Evolutionary conservation across 2,888 invertebrate species (phyloP), one percentile per base, ranked within the genome.

Genomic region (Minunthozetes semirufus): DNA sequence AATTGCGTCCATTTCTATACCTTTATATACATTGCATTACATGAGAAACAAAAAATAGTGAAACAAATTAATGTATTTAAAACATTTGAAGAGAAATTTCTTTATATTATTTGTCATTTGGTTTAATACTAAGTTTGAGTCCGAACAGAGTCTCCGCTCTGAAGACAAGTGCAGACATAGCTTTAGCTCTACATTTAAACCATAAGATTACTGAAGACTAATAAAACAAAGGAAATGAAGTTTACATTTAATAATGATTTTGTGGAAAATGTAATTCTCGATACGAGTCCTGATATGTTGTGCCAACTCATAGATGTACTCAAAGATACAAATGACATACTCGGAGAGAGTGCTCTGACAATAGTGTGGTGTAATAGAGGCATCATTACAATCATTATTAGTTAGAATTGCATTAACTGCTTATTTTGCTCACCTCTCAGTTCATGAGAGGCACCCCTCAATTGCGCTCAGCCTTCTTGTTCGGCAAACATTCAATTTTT

Each of bases 391-490:
- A 38, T 22, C 59, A 59, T 59, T 59, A 59, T 59, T 59, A 59
- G 59, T 59, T 63, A 6, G 42, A 33, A 66, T 66, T 66, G 66
- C 66, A 42, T 66, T 66, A 66, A 38, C 66, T 66, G 66, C 66
- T 66, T 66, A 66, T 66, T 66, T 66, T 66, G 66, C 42, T 66
- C 66, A 66, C 66, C 66, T 66, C 66, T 38, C 66, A 42, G 66
- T 19, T 29, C 38, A 38, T 19, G 19, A 66, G 66, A 38, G 42
- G 66, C 66, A 66, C 66, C 38, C 17, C 15, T 42, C 38, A 66
- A 42, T 66, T 66, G 66, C n/a, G 66, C 33, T 22, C 66, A 19
- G 38, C 66, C 66, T 66, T 19, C 42, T 66, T 38, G 38, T 66
- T 66, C 66, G 42, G 66, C 38, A 66, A 66, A 66, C 66, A 66